Base-by-base conservation (phyloP, 2,888 invertebrate genomes). In the Microctonus brassicae region DNA sequence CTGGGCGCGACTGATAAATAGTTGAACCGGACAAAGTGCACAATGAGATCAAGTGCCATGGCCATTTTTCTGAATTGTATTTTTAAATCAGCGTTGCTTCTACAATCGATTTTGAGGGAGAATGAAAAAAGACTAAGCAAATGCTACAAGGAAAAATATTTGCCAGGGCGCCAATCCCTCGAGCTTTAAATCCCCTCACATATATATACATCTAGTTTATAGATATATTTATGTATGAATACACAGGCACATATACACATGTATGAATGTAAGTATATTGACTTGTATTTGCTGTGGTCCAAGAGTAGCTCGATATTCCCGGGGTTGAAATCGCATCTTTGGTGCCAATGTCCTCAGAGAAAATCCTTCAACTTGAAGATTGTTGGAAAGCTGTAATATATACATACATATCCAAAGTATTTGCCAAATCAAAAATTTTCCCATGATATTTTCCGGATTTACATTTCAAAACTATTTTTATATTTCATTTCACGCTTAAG, bases 131-230 rank as follows among this genome's bases (percentile, higher is more conserved):
- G 4, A n/a, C 7, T 47, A 9, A 47, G 29, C 7, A n/a, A 29
- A 20, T 29, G 20, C 10, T 24, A 4, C 22, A 24, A 62, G 62
- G 36, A n/a, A 63, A 63, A 63, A 63, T 63, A 63, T 63, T 63
- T 63, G 52, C 63, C 24, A n/a, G 47, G 20, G 29, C 29, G 17
- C 2, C 52, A 63, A 63, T 63, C 63, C 52, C 63, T 13, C 26
- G 63, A 52, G 63, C 47, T 36, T 52, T 9, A 39, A 63, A 22
- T 26, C 42, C 26, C 11, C 29, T 57, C 26, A 57, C 26, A n/a
- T 57, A 29, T 26, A n/a, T n/a, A n/a, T 26, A n/a, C n/a, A n/a
- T n/a, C n/a, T 57, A 26, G 57, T 57, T 57, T n/a, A 29, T 57
- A 29, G 29, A 29, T 57, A 26, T 24, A 17, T 57, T n/a, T 57